Evolutionary conservation across 2,113 vertebrate genomes (phyloP).

Genomic region (Acinonyx jubatus): DNA sequence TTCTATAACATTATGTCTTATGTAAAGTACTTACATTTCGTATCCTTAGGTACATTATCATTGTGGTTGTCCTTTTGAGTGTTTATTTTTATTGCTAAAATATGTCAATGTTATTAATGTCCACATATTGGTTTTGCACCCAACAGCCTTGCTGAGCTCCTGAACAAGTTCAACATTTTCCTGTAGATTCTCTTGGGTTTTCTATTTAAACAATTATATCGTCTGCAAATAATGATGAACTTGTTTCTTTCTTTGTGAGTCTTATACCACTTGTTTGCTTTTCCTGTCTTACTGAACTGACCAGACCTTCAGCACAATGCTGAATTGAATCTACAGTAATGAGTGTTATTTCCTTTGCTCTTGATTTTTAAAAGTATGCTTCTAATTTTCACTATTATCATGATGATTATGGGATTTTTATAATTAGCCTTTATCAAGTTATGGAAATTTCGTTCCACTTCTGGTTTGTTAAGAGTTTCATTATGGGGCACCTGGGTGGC

Average conservation of each 20-base stretch:
- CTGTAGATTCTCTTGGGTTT: neutral
- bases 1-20: neutral
- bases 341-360: neutral
- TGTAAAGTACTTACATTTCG: neutral
- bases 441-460: neutral
- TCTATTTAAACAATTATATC: neutral
- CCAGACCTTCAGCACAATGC: neutral
- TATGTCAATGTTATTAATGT: neutral
- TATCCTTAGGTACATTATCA: neutral
- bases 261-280: neutral
- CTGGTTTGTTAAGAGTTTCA: neutral
- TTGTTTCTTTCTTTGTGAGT: neutral
- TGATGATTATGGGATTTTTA: neutral
- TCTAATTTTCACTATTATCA: neutral
- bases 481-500: neutral
- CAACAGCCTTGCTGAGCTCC: neutral
- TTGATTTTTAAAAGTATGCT: neutral
- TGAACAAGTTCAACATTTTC: neutral
- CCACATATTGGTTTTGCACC: neutral
- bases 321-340: neutral
- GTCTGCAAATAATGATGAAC: neutral
- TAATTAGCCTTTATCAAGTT: neutral
- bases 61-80: neutral
- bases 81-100: conserved; percentile 17
- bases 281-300: neutral